A percentile compares a stretch with the other conserved stretches of the same genome.
Evolutionary conservation across 2,113 vertebrate genomes (phyloP).

Genomic region (Leptocoma aspasia): DNA sequence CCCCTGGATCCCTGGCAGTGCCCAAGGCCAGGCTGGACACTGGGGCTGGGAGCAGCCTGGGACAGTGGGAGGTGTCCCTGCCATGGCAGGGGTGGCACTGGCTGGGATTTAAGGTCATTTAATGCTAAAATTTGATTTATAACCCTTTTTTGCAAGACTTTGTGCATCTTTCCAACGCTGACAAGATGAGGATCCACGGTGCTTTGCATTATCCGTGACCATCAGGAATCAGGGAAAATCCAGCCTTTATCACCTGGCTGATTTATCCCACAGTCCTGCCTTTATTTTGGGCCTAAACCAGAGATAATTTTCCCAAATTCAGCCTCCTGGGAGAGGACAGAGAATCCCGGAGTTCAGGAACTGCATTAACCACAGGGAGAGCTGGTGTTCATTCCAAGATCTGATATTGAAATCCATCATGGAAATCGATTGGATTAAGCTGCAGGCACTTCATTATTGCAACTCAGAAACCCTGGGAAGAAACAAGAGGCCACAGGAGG

Average conservation of each 20-base stretch:
- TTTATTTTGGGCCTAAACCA: neutral
- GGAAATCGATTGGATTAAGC: neutral
- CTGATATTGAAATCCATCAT: neutral
- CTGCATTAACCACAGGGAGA: neutral
- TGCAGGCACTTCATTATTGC: neutral
- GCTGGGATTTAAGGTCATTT: neutral
- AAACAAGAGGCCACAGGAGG: neutral
- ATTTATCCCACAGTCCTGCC: accelerated
- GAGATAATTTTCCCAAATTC: accelerated
- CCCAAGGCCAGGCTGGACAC: neutral
- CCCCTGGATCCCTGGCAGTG: neutral
- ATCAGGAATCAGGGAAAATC: neutral
- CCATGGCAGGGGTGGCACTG: accelerated
- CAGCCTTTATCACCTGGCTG: neutral
- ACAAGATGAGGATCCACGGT: neutral
- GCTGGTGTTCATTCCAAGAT: neutral
- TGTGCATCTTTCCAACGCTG: accelerated
- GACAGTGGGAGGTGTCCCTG: neutral
- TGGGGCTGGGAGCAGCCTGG: neutral
- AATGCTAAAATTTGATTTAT: neutral
- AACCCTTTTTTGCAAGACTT: neutral
- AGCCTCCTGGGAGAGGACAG: neutral
- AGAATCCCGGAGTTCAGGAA: neutral
- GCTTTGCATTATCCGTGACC: neutral
- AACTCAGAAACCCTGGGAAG: neutral